A percentile compares a stretch with the other conserved stretches of the same genome.
Conservation (phyloP, 2,888 invertebrate species). For the Hanleya hanleyi region DNA sequence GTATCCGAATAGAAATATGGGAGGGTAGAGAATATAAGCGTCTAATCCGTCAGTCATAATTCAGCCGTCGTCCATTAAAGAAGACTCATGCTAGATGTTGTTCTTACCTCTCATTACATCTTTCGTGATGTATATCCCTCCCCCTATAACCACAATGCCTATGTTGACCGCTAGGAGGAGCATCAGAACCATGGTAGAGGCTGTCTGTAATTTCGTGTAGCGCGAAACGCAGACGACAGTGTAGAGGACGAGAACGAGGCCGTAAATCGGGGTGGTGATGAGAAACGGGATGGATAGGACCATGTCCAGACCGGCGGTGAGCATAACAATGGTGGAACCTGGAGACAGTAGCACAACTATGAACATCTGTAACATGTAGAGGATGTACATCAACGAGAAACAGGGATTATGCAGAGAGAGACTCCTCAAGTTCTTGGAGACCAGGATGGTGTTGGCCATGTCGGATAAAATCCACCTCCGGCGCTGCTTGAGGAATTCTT, state of each 20-base stretch:
- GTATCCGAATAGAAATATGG: too few species aligned
- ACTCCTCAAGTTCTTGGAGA: constrained; percentile 38
- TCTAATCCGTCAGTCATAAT: too few species aligned
- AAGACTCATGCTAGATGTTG: too few species aligned
- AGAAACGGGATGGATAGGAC: constrained; percentile 23
- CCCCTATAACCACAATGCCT: constrained; percentile 39
- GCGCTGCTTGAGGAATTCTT: constrained; percentile 52
- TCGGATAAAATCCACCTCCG: constrained; percentile 53
- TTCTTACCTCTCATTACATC: constrained; percentile 41
- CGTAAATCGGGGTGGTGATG: constrained; percentile 16
- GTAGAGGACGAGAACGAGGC: constrained; percentile 17
- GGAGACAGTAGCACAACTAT: constrained; percentile 48
- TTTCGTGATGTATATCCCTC: constrained; percentile 38
- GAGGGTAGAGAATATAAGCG: too few species aligned
- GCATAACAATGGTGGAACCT: constrained; percentile 46
- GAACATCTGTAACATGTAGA: constrained; percentile 50
- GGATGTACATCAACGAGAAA: constrained; percentile 44
- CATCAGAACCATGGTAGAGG: constrained; percentile 39
- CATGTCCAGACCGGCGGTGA: constrained; percentile 45
- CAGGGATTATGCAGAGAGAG: constrained; percentile 39
- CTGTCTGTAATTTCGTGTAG: constrained; percentile 30
- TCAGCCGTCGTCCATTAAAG: too few species aligned
- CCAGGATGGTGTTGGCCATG: constrained; percentile 48
- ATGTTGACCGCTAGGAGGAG: constrained; percentile 39
- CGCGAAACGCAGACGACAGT: constrained; percentile 23